A percentile compares a stretch with the other conserved stretches of the same genome.
phyloP scores from a whole-genome alignment of 2,797 vertebrate genomes.

The Xerus rutilus region DNA sequence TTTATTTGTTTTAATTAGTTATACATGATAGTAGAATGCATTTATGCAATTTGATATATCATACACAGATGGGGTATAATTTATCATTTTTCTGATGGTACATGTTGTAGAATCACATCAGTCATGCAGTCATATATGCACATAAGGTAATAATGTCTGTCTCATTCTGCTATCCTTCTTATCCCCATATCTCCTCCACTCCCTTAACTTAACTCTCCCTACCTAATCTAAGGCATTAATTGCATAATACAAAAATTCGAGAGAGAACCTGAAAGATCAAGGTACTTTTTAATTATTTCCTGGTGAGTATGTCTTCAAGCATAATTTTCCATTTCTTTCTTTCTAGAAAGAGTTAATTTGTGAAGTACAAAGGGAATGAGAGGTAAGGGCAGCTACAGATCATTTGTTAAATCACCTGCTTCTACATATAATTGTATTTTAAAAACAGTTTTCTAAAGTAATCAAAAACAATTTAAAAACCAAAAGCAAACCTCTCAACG shows the following conservation, averaged over 20 bases:
- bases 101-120: too few species aligned
- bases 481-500: neutral
- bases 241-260: conserved; percentile 31
- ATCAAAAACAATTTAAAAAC: conserved; percentile 34
- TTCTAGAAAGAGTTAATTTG: conserved; percentile 24
- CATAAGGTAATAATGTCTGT: too few species aligned
- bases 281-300: conserved; percentile 19
- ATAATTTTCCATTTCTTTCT: conserved; percentile 53
- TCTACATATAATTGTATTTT: conserved; percentile 1
- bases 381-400: neutral
- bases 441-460: conserved; percentile 26
- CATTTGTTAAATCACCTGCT: conserved; percentile 5
- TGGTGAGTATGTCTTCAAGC: conserved; percentile 16
- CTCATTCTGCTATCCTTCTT: too few species aligned
- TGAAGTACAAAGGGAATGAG: neutral
- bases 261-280: neutral
- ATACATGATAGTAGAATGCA: too few species aligned
- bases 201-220: too few species aligned
- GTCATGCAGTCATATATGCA: too few species aligned
- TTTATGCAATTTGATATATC: too few species aligned
- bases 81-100: too few species aligned
- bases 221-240: neutral
- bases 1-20: too few species aligned
- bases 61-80: too few species aligned
- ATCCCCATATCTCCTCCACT: too few species aligned